Evolutionary conservation across 2,797 vertebrate species (phyloP).

Genomic region (Neopelma chrysocephalum): DNA sequence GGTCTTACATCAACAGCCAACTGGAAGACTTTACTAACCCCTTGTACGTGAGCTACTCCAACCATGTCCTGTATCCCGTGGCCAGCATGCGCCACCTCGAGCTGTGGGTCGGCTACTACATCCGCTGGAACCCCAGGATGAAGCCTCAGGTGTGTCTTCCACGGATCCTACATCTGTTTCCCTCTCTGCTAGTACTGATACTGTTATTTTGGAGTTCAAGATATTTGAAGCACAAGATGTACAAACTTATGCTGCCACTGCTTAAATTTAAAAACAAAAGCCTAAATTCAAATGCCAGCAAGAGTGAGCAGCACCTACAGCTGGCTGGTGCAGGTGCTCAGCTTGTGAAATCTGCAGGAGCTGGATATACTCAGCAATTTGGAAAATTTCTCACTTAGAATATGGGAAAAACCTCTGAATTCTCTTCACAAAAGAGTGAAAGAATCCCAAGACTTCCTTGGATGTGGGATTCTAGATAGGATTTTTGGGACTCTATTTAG

Average conservation of each 20-base stretch:
- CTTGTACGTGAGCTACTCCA: conserved; percentile 91
- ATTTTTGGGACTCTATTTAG: background rate
- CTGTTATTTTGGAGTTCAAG: background rate
- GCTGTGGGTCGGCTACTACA: conserved; percentile 97
- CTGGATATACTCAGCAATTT: background rate
- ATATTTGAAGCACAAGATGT: background rate
- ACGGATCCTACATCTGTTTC: background rate
- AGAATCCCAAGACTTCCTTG: background rate
- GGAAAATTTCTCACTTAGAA: background rate
- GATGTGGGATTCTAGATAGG: background rate
- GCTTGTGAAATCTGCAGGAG: background rate
- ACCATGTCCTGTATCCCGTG: conserved; percentile 94
- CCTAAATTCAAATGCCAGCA: background rate
- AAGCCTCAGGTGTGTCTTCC: conserved; percentile 84
- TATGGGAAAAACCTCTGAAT: background rate
- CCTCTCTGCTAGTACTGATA: rapidly evolving
- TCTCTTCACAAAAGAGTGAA: background rate
- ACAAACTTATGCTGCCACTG: rapidly evolving
- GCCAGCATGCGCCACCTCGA: conserved; percentile 96
- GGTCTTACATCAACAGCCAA: conserved; percentile 98
- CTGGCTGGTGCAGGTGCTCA: background rate
- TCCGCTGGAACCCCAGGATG: conserved; percentile 97
- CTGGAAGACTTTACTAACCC: conserved; percentile 95
- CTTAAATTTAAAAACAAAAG: background rate
- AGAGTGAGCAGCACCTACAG: background rate